Conservation (phyloP, 2,888 invertebrate species). For the Drosophila formosana region DNA sequence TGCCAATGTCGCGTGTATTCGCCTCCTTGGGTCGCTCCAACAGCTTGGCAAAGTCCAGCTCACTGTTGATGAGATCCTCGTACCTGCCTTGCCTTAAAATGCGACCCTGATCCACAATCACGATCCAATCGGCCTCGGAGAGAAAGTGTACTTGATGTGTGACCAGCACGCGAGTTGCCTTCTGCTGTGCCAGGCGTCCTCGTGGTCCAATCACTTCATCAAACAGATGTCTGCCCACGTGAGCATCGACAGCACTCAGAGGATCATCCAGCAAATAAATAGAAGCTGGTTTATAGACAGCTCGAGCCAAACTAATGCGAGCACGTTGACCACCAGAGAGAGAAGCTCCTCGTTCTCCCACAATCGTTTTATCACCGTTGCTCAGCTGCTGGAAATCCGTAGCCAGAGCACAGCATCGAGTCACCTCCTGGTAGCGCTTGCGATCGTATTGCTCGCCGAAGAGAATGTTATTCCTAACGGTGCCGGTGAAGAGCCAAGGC, state of each 20-base stretch:
- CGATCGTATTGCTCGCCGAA: constrained; percentile 89
- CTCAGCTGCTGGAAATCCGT: constrained; percentile 87
- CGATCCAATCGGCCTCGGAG: constrained; percentile 87
- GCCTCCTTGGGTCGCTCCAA: constrained; percentile 82
- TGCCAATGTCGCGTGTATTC: constrained; percentile 48
- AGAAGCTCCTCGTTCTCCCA: constrained; percentile 90
- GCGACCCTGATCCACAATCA: constrained; percentile 87
- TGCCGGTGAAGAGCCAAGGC: constrained; percentile 89
- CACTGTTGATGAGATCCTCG: constrained; percentile 85
- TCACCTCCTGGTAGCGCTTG: constrained; percentile 88
- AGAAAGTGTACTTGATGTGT: constrained; percentile 93
- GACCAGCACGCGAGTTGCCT: constrained; percentile 88
- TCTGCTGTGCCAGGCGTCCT: constrained; percentile 86
- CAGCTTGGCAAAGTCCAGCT: constrained; percentile 86
- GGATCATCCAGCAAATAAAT: constrained; percentile 93
- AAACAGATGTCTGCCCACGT: constrained; percentile 91
- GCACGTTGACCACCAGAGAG: constrained; percentile 92
- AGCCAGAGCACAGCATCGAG: constrained; percentile 83
- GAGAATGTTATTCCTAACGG: constrained; percentile 90
- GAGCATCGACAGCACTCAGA: constrained; percentile 91
- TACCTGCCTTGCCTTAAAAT: constrained; percentile 86
- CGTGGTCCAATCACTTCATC: constrained; percentile 89
- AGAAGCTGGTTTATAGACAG: constrained; percentile 90
- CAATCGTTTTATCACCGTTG: constrained; percentile 89
- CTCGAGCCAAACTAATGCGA: constrained; percentile 89